These are phyloP conservation scores for Microctonus hyperodae DNA, from an alignment of 2,888 invertebrate genomes.

Conservation along the genomic window DNA sequence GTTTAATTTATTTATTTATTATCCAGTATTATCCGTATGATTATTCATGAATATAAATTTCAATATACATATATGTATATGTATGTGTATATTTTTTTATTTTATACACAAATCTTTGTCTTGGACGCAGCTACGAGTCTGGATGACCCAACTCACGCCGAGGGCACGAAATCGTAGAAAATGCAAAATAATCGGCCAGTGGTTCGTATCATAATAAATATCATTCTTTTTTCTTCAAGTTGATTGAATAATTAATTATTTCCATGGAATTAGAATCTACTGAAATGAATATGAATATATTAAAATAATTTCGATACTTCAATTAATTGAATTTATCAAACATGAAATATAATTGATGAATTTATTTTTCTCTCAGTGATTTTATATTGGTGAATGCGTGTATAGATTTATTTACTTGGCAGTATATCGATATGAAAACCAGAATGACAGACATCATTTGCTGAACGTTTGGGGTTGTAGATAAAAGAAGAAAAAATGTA, in stretches of 20 bases:
- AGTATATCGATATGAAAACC: neutral
- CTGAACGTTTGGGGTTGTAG: neutral
- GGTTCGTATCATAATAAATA: slow-evolving; percentile 54
- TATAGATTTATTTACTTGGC: neutral
- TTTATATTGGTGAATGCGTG: slow-evolving; percentile 8
- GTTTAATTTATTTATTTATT: neutral
- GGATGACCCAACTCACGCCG: slow-evolving; percentile 59
- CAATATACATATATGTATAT: slow-evolving; percentile 12
- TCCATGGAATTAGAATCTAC: neutral
- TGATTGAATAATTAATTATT: neutral
- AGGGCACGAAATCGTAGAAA: slow-evolving; percentile 60
- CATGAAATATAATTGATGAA: slow-evolving; percentile 31
- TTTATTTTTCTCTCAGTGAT: slow-evolving; percentile 21
- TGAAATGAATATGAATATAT: neutral
- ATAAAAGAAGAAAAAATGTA: neutral
- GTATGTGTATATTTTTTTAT: slow-evolving; percentile 10
- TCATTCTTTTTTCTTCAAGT: neutral
- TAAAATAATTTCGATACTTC: neutral
- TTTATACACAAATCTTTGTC: neutral
- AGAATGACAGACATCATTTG: neutral
- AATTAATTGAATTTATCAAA: neutral
- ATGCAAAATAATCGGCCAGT: slow-evolving; percentile 61
- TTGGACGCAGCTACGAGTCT: slow-evolving; percentile 58
- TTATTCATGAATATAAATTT: neutral
- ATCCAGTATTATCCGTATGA: neutral